Conservation (phyloP, 1,140 invertebrate genomes). For the Reticulitermes speratus region DNA sequence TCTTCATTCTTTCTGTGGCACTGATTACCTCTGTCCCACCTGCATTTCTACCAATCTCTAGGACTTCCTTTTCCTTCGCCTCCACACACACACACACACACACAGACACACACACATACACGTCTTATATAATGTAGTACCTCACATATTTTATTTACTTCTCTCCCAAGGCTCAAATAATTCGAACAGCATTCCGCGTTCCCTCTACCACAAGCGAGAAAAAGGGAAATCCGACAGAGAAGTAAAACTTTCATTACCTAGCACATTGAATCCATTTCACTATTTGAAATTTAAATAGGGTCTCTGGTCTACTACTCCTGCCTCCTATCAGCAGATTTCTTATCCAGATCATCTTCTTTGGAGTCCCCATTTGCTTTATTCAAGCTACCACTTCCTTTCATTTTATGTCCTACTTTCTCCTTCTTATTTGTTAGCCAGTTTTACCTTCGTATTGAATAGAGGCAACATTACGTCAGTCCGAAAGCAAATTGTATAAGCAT, state of each 20-base stretch:
- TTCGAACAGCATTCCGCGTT: background rate
- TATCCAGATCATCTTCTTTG: background rate
- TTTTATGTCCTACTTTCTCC: background rate
- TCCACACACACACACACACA: background rate
- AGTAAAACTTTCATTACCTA: background rate
- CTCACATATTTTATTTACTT: background rate
- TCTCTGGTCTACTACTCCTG: background rate
- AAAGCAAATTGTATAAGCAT: background rate
- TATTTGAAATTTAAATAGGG: constrained; percentile 14
- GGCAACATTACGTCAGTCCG: background rate
- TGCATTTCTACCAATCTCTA: background rate
- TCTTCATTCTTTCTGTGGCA: background rate
- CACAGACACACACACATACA: background rate
- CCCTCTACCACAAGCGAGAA: background rate
- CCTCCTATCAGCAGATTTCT: background rate
- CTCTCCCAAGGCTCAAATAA: background rate
- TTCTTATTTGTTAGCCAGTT: background rate
- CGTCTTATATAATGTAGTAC: background rate
- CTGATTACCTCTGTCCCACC: background rate
- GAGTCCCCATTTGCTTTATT: background rate
- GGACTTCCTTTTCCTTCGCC: background rate
- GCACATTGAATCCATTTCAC: background rate
- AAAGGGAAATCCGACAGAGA: background rate
- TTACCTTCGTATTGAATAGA: background rate
- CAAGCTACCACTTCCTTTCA: background rate